These are phyloP conservation scores for Phoxinus phoxinus DNA, from an alignment of 2,113 vertebrate species.

Conservation along the genomic window DNA sequence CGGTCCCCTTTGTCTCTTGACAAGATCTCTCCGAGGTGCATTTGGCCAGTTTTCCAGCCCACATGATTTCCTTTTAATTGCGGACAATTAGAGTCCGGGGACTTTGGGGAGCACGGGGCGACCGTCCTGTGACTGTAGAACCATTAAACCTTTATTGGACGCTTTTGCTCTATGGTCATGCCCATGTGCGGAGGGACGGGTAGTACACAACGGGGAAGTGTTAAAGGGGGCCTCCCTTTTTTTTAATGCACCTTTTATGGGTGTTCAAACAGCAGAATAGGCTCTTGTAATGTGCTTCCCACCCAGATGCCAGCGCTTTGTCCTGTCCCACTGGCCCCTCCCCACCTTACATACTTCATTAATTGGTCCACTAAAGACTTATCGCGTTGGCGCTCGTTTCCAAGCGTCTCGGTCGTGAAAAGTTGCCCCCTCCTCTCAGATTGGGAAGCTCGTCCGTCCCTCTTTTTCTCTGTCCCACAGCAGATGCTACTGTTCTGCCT, in stretches of 20 bases:
- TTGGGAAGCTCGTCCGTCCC: constrained; percentile 40
- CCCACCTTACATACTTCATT: constrained; percentile 67
- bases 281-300: constrained; percentile 65
- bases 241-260: constrained; percentile 69
- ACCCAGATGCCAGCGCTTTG: constrained; percentile 68
- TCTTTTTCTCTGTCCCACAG: constrained; percentile 54
- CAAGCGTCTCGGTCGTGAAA: constrained; percentile 40
- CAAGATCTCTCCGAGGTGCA: constrained; percentile 60
- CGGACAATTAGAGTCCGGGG: constrained; percentile 56
- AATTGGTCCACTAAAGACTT: constrained; percentile 70
- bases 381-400: constrained; percentile 45
- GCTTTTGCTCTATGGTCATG: constrained; percentile 61
- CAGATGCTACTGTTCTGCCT: constrained; percentile 71
- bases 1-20: constrained; percentile 45
- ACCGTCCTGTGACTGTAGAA: constrained; percentile 62
- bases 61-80: constrained; percentile 63
- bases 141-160: constrained; percentile 70
- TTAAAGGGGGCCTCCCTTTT: constrained; percentile 66
- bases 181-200: constrained; percentile 52
- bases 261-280: constrained; percentile 73
- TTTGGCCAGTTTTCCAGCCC: constrained; percentile 53
- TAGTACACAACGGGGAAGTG: constrained; percentile 65
- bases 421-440: constrained; percentile 28
- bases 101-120: constrained; percentile 52
- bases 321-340: constrained; percentile 53